A percentile compares a stretch with the other conserved stretches of the same genome.
Evolutionary conservation across 1,140 invertebrate genomes (phyloP).

Genomic region (Hypothenemus hampei): DNA sequence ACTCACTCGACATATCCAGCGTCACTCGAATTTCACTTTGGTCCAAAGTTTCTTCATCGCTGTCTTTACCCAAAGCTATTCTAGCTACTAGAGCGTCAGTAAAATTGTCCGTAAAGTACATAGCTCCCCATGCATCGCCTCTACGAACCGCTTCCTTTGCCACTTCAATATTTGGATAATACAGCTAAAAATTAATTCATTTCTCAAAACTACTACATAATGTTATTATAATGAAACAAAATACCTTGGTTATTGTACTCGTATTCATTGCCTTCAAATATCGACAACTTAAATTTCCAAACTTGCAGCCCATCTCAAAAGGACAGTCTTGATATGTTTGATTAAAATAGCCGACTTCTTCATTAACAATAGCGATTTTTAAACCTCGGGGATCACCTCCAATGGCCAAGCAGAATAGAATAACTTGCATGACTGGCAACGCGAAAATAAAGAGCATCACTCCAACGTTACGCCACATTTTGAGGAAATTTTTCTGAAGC

Average conservation of each 20-base stretch:
- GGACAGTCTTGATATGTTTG: constrained; percentile 50
- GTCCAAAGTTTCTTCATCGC: constrained; percentile 63
- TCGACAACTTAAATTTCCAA: constrained; percentile 66
- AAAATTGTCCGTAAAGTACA: constrained; percentile 81
- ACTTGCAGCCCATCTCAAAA: constrained; percentile 57
- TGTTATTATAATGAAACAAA: neutral
- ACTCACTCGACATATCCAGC: constrained; percentile 87
- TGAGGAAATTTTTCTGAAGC: constrained; percentile 87
- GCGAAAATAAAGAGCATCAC: constrained; percentile 88
- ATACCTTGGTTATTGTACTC: constrained; percentile 57
- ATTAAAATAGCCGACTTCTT: constrained; percentile 63
- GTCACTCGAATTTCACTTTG: constrained; percentile 71
- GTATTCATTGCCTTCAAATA: constrained; percentile 66
- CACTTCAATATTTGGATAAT: constrained; percentile 61
- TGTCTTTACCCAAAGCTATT: constrained; percentile 62
- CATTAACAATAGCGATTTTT: constrained; percentile 79
- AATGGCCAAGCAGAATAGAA: constrained; percentile 91
- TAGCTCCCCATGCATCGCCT: constrained; percentile 76
- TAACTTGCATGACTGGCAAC: constrained; percentile 86
- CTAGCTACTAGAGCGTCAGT: constrained; percentile 67
- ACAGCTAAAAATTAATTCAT: constrained; percentile 47
- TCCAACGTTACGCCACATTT: constrained; percentile 86
- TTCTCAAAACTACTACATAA: neutral
- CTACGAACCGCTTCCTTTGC: constrained; percentile 66
- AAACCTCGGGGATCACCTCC: constrained; percentile 83